A percentile compares a stretch with the other conserved stretches of the same genome.
Conservation (phyloP, 2,888 invertebrate species). For the Trissolcus brochymenae region DNA sequence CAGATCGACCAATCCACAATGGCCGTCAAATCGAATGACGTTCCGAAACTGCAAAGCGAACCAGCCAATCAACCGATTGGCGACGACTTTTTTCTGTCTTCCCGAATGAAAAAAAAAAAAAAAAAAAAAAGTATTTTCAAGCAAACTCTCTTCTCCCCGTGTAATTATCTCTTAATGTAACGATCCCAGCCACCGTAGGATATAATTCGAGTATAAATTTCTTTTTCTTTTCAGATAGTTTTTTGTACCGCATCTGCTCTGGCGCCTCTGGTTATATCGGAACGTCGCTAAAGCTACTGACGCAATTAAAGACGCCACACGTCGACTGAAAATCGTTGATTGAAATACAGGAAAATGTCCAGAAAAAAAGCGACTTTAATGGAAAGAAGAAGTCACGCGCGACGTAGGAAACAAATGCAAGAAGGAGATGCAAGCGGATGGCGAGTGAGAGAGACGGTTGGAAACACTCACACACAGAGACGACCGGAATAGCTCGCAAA, state of each 20-base stretch:
- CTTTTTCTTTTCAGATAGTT: too few relatives aligned
- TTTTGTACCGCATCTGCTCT: too few relatives aligned
- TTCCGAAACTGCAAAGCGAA: constrained; percentile 15
- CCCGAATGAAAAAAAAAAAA: too few relatives aligned
- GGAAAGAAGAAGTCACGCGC: constrained; percentile 37
- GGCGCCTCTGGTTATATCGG: too few relatives aligned
- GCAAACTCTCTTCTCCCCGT: not conserved
- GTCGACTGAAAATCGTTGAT: constrained; percentile 38
- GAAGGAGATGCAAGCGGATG: constrained; percentile 24
- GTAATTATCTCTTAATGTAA: not conserved
- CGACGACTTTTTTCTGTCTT: too few relatives aligned
- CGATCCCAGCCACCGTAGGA: too few relatives aligned
- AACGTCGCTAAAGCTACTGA: not conserved
- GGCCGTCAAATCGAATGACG: constrained; percentile 33
- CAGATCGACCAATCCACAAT: constrained; percentile 42
- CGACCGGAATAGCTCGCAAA: constrained; percentile 76
- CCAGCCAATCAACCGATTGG: constrained; percentile 13
- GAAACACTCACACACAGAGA: constrained; percentile 60
- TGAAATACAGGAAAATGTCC: constrained; percentile 52
- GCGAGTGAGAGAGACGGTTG: constrained; percentile 17
- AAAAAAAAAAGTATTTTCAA: not conserved
- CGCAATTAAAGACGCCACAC: constrained; percentile 10
- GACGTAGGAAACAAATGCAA: constrained; percentile 23
- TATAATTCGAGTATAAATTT: too few relatives aligned
- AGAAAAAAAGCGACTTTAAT: constrained; percentile 55